Conservation (phyloP, 1,140 invertebrate genomes). For the Drosophila aff. region DNA sequence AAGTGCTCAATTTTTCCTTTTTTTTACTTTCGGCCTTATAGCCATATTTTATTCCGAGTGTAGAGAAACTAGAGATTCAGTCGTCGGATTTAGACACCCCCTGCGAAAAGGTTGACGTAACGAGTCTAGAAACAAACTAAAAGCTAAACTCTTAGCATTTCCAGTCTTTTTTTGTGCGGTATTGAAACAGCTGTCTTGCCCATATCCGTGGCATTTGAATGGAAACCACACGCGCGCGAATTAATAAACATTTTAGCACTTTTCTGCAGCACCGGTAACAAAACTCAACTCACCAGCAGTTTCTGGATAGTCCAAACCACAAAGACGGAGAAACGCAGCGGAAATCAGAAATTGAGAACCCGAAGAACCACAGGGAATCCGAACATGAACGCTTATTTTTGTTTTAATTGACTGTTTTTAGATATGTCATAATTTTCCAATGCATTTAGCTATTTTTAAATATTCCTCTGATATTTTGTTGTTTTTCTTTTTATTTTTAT, state of each 20-base stretch:
- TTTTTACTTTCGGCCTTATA: neutral
- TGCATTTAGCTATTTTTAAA: constrained; percentile 36
- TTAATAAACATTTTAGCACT: constrained; percentile 32
- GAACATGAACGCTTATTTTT: constrained; percentile 1
- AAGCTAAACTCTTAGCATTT: constrained; percentile 22
- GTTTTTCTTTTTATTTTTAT: constrained; percentile 15
- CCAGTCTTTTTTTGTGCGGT: constrained; percentile 25
- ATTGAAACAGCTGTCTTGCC: constrained; percentile 61
- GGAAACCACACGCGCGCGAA: constrained; percentile 36
- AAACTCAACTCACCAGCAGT: constrained; percentile 30
- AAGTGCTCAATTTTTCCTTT: too few species aligned
- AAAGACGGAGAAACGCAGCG: neutral
- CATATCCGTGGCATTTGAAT: constrained; percentile 35
- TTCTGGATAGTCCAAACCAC: constrained; percentile 9
- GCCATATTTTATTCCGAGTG: neutral
- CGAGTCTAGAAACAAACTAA: constrained; percentile 9
- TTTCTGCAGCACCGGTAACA: constrained; percentile 1
- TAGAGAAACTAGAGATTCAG: constrained; percentile 29
- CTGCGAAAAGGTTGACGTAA: constrained; percentile 51
- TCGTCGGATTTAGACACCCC: constrained; percentile 11
- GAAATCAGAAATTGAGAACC: constrained; percentile 8
- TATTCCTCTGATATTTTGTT: constrained; percentile 8
- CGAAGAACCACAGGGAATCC: neutral
- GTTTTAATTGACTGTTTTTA: constrained; percentile 39
- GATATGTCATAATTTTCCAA: constrained; percentile 40